phyloP scores from a whole-genome alignment of 2,797 vertebrate species.

The Aplochiton taeniatus region DNA sequence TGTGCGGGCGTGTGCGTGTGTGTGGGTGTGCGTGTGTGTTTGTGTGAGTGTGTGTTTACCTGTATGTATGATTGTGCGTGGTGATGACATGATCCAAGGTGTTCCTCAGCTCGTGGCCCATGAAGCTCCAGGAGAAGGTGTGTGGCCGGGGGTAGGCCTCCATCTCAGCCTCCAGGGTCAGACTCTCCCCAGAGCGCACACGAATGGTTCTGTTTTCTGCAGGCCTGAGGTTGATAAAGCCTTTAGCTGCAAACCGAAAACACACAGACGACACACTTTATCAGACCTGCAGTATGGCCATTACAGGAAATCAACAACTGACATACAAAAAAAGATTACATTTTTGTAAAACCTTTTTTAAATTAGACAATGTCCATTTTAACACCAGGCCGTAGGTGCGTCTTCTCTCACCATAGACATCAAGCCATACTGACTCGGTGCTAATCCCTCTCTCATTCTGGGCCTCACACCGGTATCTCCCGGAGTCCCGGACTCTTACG shows the following conservation, averaged over 20 bases:
- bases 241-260: constrained; percentile 78
- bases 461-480: constrained; percentile 87
- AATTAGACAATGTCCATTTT: no score
- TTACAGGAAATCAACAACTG: no score
- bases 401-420: constrained; percentile 85
- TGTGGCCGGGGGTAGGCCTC: constrained; percentile 87
- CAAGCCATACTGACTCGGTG: constrained; percentile 84
- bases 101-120: constrained; percentile 81
- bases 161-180: constrained; percentile 83
- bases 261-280: no score
- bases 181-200: constrained; percentile 88
- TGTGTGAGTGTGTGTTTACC: constrained; percentile 67
- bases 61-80: constrained; percentile 80
- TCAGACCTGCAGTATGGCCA: no score
- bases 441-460: constrained; percentile 83
- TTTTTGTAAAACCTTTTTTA: no score
- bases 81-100: constrained; percentile 88
- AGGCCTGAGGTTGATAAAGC: constrained; percentile 83
- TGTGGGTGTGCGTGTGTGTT: background rate
- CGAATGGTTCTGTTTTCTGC: constrained; percentile 81
- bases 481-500: constrained; percentile 80
- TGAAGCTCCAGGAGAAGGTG: constrained; percentile 85
- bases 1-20: background rate
- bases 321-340: no score
- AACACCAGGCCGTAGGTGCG: background rate